phyloP scores from a whole-genome alignment of 2,797 vertebrate species.

The Scleropages formosus region DNA sequence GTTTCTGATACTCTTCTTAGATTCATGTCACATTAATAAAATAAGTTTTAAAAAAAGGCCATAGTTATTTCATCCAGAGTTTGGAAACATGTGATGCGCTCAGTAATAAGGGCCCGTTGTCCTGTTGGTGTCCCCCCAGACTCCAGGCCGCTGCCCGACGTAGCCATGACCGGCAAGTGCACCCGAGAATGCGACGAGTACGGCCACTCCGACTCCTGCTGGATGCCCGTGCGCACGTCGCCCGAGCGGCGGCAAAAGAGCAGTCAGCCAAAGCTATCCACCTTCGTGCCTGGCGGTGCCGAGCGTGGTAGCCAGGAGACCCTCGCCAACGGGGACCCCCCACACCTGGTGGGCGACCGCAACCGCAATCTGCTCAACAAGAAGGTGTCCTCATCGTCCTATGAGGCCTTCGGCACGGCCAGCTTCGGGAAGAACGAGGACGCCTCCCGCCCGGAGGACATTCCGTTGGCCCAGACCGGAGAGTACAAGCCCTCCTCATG shows the following conservation, averaged over 20 bases:
- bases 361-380: conserved; percentile 98
- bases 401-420: conserved; percentile 85
- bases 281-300: conserved; percentile 86
- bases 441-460: conserved; percentile 84
- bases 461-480: conserved; percentile 91
- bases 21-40: conserved; percentile 23
- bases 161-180: conserved; percentile 98
- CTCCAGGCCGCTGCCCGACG: conserved; percentile 97
- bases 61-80: background rate
- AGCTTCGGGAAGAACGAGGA: conserved; percentile 86
- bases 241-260: conserved; percentile 91
- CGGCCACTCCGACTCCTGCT: conserved; percentile 98
- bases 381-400: conserved; percentile 97
- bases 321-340: conserved; percentile 87
- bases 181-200: conserved; percentile 97
- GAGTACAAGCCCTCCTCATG: conserved; percentile 97
- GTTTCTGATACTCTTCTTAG: conserved; percentile 29
- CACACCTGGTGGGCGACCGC: conserved; percentile 89
- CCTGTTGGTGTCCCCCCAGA: conserved; percentile 65
- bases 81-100: background rate
- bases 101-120: conserved; percentile 17
- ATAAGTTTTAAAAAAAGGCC: background rate
- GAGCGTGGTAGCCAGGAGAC: conserved; percentile 92
- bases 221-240: conserved; percentile 98
- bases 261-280: conserved; percentile 97